Evolutionary conservation across 2,797 vertebrate species (phyloP).

Genomic region (Fratercula arctica): DNA sequence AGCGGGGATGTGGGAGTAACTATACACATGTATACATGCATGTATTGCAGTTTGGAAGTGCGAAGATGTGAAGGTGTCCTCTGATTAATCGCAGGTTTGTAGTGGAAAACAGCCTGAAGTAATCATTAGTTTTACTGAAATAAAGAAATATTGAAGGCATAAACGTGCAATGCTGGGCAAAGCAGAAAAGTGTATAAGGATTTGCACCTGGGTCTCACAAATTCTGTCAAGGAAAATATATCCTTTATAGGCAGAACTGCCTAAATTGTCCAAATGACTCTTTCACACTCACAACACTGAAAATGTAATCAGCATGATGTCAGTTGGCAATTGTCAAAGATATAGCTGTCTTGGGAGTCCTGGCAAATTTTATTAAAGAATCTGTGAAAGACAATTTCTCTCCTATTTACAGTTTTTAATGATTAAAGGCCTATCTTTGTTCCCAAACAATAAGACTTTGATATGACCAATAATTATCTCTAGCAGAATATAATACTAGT

Average conservation of each 20-base stretch:
- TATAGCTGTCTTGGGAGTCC: not conserved
- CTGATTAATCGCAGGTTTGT: not conserved
- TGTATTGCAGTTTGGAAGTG: not conserved
- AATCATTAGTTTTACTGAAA: not conserved
- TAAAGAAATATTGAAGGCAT: not conserved
- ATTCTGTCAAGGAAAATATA: not conserved
- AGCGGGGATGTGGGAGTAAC: fast-evolving
- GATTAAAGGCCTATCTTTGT: not conserved
- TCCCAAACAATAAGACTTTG: not conserved
- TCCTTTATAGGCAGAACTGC: not conserved
- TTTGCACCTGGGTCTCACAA: not conserved
- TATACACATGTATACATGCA: not conserved
- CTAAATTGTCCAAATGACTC: not conserved
- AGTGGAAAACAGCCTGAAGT: not conserved
- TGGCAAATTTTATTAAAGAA: not conserved
- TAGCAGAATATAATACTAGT: not conserved
- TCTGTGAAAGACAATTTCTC: not conserved
- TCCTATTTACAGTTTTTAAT: not conserved
- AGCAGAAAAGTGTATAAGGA: not conserved
- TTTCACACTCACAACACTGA: not conserved
- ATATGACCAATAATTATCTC: not conserved
- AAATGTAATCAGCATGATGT: not conserved
- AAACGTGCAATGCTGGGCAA: not conserved
- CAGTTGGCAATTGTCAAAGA: not conserved
- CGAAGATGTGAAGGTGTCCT: not conserved